Evolutionary conservation across 2,797 vertebrate species (phyloP), one percentile per base, ranked within the genome.

Genomic region (Ambastaia sidthimunki): DNA sequence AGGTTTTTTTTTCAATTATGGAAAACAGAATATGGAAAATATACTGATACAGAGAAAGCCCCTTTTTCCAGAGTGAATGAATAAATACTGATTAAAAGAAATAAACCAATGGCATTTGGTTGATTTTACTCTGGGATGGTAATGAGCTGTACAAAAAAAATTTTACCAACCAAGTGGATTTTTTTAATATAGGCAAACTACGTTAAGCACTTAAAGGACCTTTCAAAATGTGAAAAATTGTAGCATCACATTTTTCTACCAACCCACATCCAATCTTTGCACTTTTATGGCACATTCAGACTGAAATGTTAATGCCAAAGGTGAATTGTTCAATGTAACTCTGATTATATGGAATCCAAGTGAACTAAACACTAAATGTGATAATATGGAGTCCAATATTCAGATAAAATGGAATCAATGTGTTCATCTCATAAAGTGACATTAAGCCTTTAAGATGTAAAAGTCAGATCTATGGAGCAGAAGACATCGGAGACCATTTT

Each of bases 211-310:
- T 81, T 80, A n/a, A 19, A 37, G 41, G 55, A 48, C 74, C 44
- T 44, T 52, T 23, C 66, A 76, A 79, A 79, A 84, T 86, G 78
- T 81, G 78, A 86, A 81, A 60, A 44, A 44, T 10, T 62, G 74
- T 47, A 63, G 19, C 23, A 62, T 41, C 28, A 71, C 34, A 52
- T 66, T 76, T 70, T 52, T 69, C 55, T 70, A 63, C 55, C 44
- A 52, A 78, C 65, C 73, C 31, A 66, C 44, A 44, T 50, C n/a
- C n/a, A n/a, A 18, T 44, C 31, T 34, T 73, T 80, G 52, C 50
- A 23, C 18, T 72, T 12, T 71, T 16, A 80, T 47, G 78, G 71
- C 80, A 77, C 60, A 72, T 47, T 48, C 60, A 37, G 23, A 67
- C 68, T 74, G 60, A 62, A 41, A 65, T 67, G 67, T 48, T 78